A percentile compares a stretch with the other conserved stretches of the same genome.
phyloP scores from a whole-genome alignment of 2,113 vertebrate genomes.

The Mormyrus lacerda region DNA sequence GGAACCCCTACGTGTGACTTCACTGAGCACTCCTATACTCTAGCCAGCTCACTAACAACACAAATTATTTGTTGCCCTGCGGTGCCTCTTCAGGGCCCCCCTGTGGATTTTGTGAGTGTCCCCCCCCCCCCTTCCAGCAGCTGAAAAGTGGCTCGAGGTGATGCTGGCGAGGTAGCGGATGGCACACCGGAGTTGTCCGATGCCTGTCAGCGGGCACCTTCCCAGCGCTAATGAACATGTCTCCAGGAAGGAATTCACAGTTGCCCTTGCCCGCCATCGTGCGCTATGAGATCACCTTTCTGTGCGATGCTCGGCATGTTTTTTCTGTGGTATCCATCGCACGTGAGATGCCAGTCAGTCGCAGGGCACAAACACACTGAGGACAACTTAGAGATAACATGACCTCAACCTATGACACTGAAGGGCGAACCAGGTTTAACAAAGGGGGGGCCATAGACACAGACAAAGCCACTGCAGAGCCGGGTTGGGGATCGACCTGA shows the following conservation, averaged over 20 bases:
- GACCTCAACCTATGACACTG: not conserved
- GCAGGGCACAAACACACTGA: not conserved
- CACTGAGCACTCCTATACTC: not conserved
- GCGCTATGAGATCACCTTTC: not conserved
- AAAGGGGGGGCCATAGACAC: not conserved
- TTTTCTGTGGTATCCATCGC: not conserved
- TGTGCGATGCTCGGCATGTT: not conserved
- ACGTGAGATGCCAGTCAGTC: not conserved
- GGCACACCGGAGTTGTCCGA: not conserved
- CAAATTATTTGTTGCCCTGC: not conserved
- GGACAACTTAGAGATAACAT: not conserved
- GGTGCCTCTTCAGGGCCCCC: not conserved
- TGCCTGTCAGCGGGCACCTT: not conserved
- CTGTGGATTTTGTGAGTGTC: not conserved
- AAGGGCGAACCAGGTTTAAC: not conserved
- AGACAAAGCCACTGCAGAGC: not conserved
- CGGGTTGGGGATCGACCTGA: not conserved
- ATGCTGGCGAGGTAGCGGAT: not conserved
- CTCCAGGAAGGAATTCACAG: not conserved
- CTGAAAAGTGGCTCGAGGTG: not conserved
- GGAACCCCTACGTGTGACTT: not conserved
- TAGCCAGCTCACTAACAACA: not conserved
- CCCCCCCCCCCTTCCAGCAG: not conserved
- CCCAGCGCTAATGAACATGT: not conserved
- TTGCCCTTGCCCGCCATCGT: not conserved